phyloP scores from a whole-genome alignment of 2,113 vertebrate species.

The Perognathus longimembris region DNA sequence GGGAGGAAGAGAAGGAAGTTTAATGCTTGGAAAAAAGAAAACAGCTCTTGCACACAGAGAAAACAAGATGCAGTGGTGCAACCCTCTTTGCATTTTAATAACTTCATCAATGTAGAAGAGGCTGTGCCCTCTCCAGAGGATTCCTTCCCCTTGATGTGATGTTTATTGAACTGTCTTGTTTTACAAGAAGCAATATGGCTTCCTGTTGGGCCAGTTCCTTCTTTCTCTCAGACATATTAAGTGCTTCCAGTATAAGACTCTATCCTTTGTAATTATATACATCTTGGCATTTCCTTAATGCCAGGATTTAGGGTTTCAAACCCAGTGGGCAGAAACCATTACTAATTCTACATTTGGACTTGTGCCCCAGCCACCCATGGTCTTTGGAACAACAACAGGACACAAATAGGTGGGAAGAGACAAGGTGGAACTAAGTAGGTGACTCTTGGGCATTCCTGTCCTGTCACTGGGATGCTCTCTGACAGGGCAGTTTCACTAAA shows the following conservation, averaged over 20 bases:
- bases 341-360: constrained; percentile 38
- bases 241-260: constrained; percentile 22
- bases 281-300: constrained; percentile 41
- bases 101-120: not conserved
- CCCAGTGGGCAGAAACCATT: constrained; percentile 21
- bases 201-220: not conserved
- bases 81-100: constrained; percentile 22
- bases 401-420: not conserved
- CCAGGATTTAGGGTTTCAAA: constrained; percentile 32
- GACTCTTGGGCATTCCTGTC: not conserved
- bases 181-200: constrained; percentile 52
- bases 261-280: constrained; percentile 11
- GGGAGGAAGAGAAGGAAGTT: not conserved
- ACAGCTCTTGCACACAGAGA: constrained; percentile 39
- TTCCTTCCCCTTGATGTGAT: not conserved
- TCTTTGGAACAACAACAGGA: not conserved
- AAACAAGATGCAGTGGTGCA: not conserved
- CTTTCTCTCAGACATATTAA: not conserved
- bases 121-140: constrained; percentile 39
- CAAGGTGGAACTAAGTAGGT: not conserved
- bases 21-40: not conserved
- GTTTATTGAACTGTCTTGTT: constrained; percentile 58
- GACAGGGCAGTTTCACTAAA: not conserved
- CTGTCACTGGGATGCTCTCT: not conserved
- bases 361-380: not conserved